Percentiles rank a stretch among this genome's conserved stretches.
These are phyloP conservation scores for Drosophila maculinotata DNA, from an alignment of 2,888 invertebrate genomes.

Conservation along the genomic window DNA sequence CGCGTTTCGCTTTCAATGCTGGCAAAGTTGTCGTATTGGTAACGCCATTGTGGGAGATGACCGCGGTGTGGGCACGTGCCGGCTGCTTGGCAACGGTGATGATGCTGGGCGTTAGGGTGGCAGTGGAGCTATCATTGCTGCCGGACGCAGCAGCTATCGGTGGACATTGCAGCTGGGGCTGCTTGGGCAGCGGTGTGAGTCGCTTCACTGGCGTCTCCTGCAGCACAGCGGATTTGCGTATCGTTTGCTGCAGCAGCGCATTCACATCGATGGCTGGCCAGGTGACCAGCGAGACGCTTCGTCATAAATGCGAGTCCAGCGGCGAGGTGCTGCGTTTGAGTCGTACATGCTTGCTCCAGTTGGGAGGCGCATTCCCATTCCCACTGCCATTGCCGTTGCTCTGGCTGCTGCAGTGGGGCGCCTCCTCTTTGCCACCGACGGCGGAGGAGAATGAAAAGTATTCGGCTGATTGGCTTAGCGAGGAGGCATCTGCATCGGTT, in stretches of 20 bases:
- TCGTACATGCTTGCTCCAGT: conserved; percentile 80
- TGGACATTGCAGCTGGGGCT: conserved; percentile 30
- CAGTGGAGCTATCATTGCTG: conserved; percentile 83
- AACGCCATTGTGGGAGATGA: conserved; percentile 73
- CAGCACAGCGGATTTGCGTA: conserved; percentile 82
- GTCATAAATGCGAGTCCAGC: conserved; percentile 84
- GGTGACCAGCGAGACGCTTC: conserved; percentile 85
- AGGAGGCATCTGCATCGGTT: conserved; percentile 78
- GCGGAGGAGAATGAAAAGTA: conserved; percentile 82
- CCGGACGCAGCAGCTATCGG: conserved; percentile 52
- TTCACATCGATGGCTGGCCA: conserved; percentile 86
- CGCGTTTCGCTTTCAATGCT: conserved; percentile 44
- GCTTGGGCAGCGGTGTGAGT: conserved; percentile 12
- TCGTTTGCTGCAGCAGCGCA: conserved; percentile 84
- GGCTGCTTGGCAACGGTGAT: conserved; percentile 81
- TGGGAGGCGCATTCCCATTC: conserved; percentile 37
- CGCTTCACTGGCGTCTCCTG: conserved; percentile 76
- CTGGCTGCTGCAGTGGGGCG: conserved; percentile 16
- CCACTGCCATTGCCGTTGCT: conserved; percentile 2
- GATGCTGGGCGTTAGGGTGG: conserved; percentile 81
- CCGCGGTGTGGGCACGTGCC: conserved; percentile 51
- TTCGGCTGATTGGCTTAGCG: conserved; percentile 83
- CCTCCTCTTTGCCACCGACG: conserved; percentile 22
- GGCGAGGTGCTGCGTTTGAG: conserved; percentile 77
- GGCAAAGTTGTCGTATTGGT: conserved; percentile 64